phyloP scores from a whole-genome alignment of 2,797 vertebrate species.

The Gadopsis marmoratus region DNA sequence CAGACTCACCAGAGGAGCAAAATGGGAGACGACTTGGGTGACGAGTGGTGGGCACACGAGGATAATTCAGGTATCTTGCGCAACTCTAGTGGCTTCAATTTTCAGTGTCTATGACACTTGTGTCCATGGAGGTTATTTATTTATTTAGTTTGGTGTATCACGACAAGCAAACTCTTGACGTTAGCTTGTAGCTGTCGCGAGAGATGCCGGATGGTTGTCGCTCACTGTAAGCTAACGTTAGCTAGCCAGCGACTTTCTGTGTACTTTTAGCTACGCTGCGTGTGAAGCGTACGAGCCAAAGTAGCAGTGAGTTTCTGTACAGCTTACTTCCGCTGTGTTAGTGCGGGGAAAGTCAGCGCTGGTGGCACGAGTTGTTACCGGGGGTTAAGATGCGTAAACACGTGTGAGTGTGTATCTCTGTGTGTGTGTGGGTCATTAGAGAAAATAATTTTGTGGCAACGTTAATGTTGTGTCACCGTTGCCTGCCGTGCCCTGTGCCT shows the following conservation, averaged over 20 bases:
- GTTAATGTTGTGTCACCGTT: too few species aligned
- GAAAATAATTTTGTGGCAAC: not conserved
- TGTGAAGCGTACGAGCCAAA: not conserved
- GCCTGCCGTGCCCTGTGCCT: not conserved
- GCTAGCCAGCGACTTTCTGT: not conserved
- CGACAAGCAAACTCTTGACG: not conserved
- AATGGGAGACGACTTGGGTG: slow-evolving; percentile 85
- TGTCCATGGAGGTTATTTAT: not conserved
- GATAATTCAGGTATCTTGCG: slow-evolving; percentile 63
- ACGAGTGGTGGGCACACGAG: slow-evolving; percentile 82
- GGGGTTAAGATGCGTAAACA: slow-evolving; percentile 37
- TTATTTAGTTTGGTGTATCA: not conserved
- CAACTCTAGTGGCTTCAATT: not conserved
- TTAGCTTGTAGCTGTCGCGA: not conserved
- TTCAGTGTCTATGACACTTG: not conserved
- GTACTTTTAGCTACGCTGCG: not conserved
- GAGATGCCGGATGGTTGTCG: not conserved
- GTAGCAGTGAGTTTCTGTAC: fast-evolving
- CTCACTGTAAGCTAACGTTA: slow-evolving; percentile 59
- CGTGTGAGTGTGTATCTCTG: slow-evolving; percentile 34
- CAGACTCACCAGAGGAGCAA: slow-evolving; percentile 17
- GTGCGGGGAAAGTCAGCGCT: not conserved
- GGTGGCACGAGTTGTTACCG: not conserved
- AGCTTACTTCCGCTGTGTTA: not conserved
- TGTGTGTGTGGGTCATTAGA: not conserved